Evolutionary conservation across 2,888 invertebrate genomes (phyloP), one percentile per base, ranked within the genome.

Genomic region (Tenthredo mesomela): DNA sequence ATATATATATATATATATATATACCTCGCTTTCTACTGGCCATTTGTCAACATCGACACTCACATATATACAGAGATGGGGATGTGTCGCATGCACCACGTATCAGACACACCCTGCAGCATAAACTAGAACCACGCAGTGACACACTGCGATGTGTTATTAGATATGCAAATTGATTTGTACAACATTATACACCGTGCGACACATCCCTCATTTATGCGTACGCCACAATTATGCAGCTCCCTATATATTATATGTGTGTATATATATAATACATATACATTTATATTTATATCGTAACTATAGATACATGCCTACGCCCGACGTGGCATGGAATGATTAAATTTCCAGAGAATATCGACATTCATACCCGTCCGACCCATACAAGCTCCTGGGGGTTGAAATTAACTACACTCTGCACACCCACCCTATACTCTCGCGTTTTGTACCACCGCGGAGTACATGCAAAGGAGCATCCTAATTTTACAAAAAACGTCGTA

Each of bases 291-390:
- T 54, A 54, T 77, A 77, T 50, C 29, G 67, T 67, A 33, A n/a
- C 25, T 9, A 21, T 71, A 40, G 18, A 7, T 21, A 40, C 61
- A 40, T 40, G 12, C 61, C 2, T 21, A 15, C 21, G 21, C 40
- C 80, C 18, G 37, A 7, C 40, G 6, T 12, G 61, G 12, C 12
- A 88, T 87, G 88, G 88, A 88, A 89, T 89, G 90, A 91, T 91
- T 92, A 91, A 90, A 91, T 92, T 91, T 90, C 89, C 88, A 89
- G 87, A 87, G 88, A 80, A 89, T 92, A 92, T 92, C 90, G 92
- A 92, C 91, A 89, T 91, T 88, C 88, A 87, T 88, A 87, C 88
- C 86, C 87, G 86, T 83, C 43, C 85, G 86, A 85, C 85, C 82
- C 87, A 85, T 86, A 85, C 87, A 87, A 82, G 70, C 87, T 84